Evolutionary conservation across 1,140 invertebrate genomes (phyloP), one percentile per base, ranked within the genome.

Genomic region (Bradysia coprophila): DNA sequence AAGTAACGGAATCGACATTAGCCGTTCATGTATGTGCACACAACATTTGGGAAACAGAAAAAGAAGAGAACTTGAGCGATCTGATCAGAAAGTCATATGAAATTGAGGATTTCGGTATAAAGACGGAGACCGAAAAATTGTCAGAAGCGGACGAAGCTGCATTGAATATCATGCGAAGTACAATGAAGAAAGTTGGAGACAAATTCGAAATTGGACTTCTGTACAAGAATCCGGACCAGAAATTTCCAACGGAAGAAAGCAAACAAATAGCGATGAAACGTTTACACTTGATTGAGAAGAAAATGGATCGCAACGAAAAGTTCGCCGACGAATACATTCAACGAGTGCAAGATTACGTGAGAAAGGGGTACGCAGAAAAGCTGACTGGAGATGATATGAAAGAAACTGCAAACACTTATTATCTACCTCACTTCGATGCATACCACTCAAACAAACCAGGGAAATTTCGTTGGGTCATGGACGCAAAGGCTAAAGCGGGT

Each of bases 361-460:
- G n/a, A n/a, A n/a, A n/a, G n/a, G n/a, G n/a, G n/a, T n/a, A n/a
- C n/a, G n/a, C n/a, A n/a, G n/a, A n/a, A n/a, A n/a, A n/a, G n/a
- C n/a, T n/a, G 40, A 31, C 10, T 31, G 21, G 39, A 33, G 43
- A 44, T 20, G 28, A 8, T 16, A 40, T 32, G 19, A 38, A 9
- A 11, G 13, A 9, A 23, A 22, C 43, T 3, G 19, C 18, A 11
- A 45, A 37, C 41, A 45, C 36, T 9, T 50, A 49, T 45, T 56
- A 55, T 38, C 21, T 56, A 5, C 53, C 53, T 13, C 51, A 55
- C 34, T 56, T 58, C 36, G 50, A 42, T 0, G 54, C 53, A 2
- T 34, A 21, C 1, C 51, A 51, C 42, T 40, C 42, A 4, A 50
- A 53, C 21, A 56, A 56, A 44, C 48, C 48, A 8, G 41, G 36